Conservation (phyloP, 2,113 vertebrate species). For the Phyllostomus hastatus region DNA sequence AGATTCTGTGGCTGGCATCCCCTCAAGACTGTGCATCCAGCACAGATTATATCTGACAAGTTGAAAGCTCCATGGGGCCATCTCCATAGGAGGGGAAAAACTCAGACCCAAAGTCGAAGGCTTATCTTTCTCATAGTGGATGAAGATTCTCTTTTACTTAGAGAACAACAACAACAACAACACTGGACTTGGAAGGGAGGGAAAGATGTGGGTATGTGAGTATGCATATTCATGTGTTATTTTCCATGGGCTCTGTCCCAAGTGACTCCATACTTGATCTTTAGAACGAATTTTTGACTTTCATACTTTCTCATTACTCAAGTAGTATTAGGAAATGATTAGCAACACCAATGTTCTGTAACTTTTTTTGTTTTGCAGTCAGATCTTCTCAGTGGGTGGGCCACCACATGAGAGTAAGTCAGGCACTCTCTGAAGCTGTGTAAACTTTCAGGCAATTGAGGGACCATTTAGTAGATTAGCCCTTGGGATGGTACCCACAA, state of each 20-base stretch:
- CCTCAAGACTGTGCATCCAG: background rate
- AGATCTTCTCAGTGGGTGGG: conserved; percentile 19
- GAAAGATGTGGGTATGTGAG: background rate
- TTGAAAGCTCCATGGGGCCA: conserved; percentile 5
- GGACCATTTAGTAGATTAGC: conserved; percentile 57
- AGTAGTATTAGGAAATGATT: conserved; percentile 6
- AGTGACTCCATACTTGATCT: background rate
- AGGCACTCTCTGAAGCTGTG: conserved; percentile 19
- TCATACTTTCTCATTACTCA: background rate
- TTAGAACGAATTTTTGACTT: conserved; percentile 17
- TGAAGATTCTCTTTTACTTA: background rate
- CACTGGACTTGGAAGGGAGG: background rate
- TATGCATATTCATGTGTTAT: background rate
- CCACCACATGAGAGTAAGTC: background rate
- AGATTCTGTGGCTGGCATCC: background rate
- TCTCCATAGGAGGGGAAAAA: conserved; percentile 1
- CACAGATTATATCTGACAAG: conserved; percentile 55
- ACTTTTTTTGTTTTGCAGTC: background rate
- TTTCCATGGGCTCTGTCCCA: background rate
- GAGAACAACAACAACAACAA: background rate
- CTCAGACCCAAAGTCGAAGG: background rate
- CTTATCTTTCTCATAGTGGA: background rate
- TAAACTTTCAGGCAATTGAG: conserved; percentile 34
- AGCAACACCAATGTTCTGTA: background rate
- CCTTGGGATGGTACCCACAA: conserved; percentile 7